These are phyloP conservation scores for Watsonalla cultraria DNA, from an alignment of 2,888 invertebrate species.

Conservation along the genomic window DNA sequence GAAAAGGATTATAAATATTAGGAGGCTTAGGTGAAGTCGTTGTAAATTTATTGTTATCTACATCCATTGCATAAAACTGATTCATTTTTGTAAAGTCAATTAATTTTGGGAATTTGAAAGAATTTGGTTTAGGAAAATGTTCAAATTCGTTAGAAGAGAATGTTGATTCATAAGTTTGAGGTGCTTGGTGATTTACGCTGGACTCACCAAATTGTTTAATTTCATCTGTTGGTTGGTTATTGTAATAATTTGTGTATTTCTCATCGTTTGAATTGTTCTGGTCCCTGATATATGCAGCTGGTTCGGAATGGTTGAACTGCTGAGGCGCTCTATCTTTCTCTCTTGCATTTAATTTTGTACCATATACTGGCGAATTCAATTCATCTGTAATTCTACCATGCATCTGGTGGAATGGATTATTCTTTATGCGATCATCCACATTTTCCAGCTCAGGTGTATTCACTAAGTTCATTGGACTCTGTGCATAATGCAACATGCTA, in stretches of 20 bases:
- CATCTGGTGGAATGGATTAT: slow-evolving; percentile 29
- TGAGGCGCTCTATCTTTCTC: slow-evolving; percentile 35
- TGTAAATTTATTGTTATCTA: slow-evolving; percentile 47
- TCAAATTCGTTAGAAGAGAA: slow-evolving; percentile 34
- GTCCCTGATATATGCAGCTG: slow-evolving; percentile 36
- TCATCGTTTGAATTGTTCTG: slow-evolving; percentile 34
- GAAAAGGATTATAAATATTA: slow-evolving; percentile 24
- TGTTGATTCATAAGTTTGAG: slow-evolving; percentile 29
- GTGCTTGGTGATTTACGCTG: slow-evolving; percentile 33
- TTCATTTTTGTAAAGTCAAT: slow-evolving; percentile 62
- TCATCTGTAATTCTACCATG: slow-evolving; percentile 33
- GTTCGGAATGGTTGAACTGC: slow-evolving; percentile 44
- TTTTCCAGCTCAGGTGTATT: slow-evolving; percentile 41
- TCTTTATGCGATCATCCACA: slow-evolving; percentile 34
- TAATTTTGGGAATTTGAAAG: slow-evolving; percentile 54
- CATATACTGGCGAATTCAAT: slow-evolving; percentile 50
- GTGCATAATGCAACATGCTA: slow-evolving; percentile 47
- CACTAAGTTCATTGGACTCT: slow-evolving; percentile 42
- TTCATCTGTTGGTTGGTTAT: slow-evolving; percentile 32
- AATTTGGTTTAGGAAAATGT: slow-evolving; percentile 33
- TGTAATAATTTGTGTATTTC: slow-evolving; percentile 33
- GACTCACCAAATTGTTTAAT: slow-evolving; percentile 40
- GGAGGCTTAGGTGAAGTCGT: slow-evolving; percentile 31
- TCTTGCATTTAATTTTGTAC: slow-evolving; percentile 56
- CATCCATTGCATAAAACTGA: slow-evolving; percentile 43